Evolutionary conservation across 2,888 invertebrate species (phyloP).

Genomic region (Buathra laborator): DNA sequence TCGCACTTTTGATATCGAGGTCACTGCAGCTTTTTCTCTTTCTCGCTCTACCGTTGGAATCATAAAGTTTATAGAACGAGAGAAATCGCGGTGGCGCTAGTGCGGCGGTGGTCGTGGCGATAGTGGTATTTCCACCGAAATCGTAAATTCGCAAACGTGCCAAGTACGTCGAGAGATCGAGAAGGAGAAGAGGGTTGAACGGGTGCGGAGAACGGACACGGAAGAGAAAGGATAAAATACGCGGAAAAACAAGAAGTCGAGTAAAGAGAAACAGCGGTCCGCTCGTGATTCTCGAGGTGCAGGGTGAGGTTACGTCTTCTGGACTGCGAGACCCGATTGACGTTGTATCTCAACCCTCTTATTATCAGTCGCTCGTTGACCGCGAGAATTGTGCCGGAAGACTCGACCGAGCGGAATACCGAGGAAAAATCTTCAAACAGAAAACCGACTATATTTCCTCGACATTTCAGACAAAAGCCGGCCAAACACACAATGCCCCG

Average conservation of each 20-base stretch:
- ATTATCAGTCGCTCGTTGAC: constrained; percentile 40
- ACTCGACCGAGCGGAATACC: constrained; percentile 63
- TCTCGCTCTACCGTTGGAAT: constrained; percentile 55
- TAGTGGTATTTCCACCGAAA: constrained; percentile 62
- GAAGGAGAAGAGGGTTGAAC: constrained; percentile 1
- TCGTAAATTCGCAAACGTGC: constrained; percentile 73
- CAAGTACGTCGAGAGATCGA: constrained; percentile 62
- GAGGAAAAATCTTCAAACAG: constrained; percentile 65
- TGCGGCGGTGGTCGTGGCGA: background rate
- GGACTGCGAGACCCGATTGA: constrained; percentile 64
- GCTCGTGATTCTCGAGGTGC: background rate
- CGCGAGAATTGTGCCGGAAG: constrained; percentile 61
- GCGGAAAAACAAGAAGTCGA: constrained; percentile 8
- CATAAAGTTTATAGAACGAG: constrained; percentile 68
- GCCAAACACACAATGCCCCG: constrained; percentile 65
- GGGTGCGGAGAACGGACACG: background rate
- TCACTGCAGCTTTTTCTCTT: constrained; percentile 60
- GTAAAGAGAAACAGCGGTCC: constrained; percentile 12
- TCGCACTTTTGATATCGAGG: constrained; percentile 57
- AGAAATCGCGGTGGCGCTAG: constrained; percentile 53
- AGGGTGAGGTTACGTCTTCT: constrained; percentile 44
- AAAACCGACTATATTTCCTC: constrained; percentile 64
- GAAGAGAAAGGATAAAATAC: constrained; percentile 9
- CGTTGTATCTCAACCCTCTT: constrained; percentile 42
- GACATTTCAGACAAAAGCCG: constrained; percentile 65